phyloP scores from a whole-genome alignment of 2,113 vertebrate genomes.

The Oophaga pumilio region DNA sequence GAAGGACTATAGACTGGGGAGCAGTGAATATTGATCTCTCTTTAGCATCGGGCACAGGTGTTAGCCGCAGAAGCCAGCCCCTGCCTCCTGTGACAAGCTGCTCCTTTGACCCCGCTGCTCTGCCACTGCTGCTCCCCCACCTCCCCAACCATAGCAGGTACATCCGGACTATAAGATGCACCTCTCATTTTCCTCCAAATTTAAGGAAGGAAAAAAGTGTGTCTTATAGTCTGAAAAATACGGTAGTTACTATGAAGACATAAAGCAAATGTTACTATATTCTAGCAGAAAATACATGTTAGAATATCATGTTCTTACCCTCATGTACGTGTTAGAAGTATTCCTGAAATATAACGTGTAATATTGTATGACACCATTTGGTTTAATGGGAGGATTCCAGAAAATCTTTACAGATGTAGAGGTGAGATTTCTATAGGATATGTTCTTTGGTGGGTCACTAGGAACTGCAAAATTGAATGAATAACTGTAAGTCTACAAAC shows the following conservation, averaged over 20 bases:
- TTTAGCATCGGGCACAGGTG: too few species aligned
- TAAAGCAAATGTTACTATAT: not conserved
- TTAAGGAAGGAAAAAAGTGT: too few species aligned
- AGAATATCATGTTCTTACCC: slow-evolving; percentile 73
- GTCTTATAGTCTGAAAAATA: too few species aligned
- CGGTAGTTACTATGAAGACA: not conserved
- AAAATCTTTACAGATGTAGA: slow-evolving; percentile 79
- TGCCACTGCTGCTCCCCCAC: too few species aligned
- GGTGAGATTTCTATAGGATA: slow-evolving; percentile 79
- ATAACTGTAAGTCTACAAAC: not conserved
- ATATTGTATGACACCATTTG: slow-evolving; percentile 84
- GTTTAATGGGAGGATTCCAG: slow-evolving; percentile 85
- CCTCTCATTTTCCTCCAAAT: too few species aligned
- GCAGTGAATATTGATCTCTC: too few species aligned
- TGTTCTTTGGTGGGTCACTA: slow-evolving; percentile 82
- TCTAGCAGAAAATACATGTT: not conserved
- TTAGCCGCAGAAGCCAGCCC: too few species aligned
- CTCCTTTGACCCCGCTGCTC: too few species aligned
- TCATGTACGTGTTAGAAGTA: slow-evolving; percentile 69
- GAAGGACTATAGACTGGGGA: too few species aligned
- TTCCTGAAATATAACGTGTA: slow-evolving; percentile 84
- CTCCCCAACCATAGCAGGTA: too few species aligned
- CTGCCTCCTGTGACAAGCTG: too few species aligned
- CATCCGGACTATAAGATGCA: too few species aligned
- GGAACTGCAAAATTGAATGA: slow-evolving; percentile 74